Base-by-base conservation (phyloP, 2,888 invertebrate genomes). In the Gortyna flavago region DNA sequence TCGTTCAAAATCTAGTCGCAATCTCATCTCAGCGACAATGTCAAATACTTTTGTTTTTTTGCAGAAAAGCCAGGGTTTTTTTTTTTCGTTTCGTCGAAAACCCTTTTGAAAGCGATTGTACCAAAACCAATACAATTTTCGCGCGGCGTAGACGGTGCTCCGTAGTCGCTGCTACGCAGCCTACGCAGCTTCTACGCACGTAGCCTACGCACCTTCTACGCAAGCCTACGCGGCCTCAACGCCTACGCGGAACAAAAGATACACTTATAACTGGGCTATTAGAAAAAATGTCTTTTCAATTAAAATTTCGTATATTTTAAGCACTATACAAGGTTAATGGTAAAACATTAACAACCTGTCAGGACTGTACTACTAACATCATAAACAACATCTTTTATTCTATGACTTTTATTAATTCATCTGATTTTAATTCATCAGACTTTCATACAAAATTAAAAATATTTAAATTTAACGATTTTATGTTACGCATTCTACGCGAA, bases 221-320 rank as follows among this genome's bases (percentile, higher is more conserved):
- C 54, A n/a, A 3, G 32, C n/a, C 75, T 78, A 81, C 38, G 76
- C 64, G 75, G 18, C 13, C 9, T 48, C 16, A 64, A 32, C 57
- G 25, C n/a, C 48, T 59, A 65, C 79, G 76, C 48, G 16, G 6
- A 65, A 35, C 38, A 59, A 66, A 51, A 75, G 11, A 79, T n/a
- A 64, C 44, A 16, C 54, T 18, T 54, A n/a, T 61, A 51, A 1
- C n/a, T 25, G 9, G 13, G 25, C 9, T 74, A 38, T 44, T 16
- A 48, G 25, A 72, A 51, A 54, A 16, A 62, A 51, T 59, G 16
- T 35, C 7, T 57, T 44, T 35, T 59, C 7, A 32, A 18, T 25
- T 32, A 51, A n/a, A 13, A 29, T 44, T 35, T 59, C 21, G 29
- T 57, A 51, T 32, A 38, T 78, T 66, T 48, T 35, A 25, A 25